Evolutionary conservation across 2,888 invertebrate genomes (phyloP), one percentile per base, ranked within the genome.

Genomic region (Gasteruption jaculator): DNA sequence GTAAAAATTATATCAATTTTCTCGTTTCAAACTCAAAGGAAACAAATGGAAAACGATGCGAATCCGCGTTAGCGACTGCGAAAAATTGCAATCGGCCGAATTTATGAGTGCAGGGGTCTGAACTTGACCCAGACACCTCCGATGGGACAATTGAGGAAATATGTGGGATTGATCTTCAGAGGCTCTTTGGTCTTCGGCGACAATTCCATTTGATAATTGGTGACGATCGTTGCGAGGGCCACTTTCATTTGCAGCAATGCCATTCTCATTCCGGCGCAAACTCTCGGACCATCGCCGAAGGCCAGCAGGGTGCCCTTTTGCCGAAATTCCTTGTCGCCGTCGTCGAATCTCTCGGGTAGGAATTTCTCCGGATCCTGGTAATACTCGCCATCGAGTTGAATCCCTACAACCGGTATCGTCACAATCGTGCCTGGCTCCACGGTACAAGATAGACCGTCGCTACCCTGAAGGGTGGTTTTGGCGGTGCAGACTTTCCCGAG

Each of bases 381-480:
- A 22, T 41, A 27, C 11, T 38, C 20, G 1, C 49, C 49, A 44
- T 54, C 52, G 12, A 5, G 41, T 5, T 54, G 52, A n/a, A 52
- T n/a, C 6, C 39, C 49, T 15, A 33, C 3, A 5, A 49, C 5
- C 0, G 61, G 48, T n/a, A 61, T 48, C n/a, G 41, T 26, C 8
- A 59, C 42, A 2, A 36, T 2, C 4, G 48, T 46, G 1, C 49
- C 54, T 3, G 53, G 51, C 18, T 58, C 48, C 5, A 62, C 36
- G 3, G 19, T 10, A 32, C 49, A 41, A 1, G 39, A 41, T 15
- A 58, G 21, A 2, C 59, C 61, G 34, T 61, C 60, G 0, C 43
- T 39, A 4, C 58, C 58, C 10, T 30, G 35, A 4, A 63, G 40
- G 2, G 44, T 46, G 3, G 41, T 43, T 5, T 32, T 15, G 8